These are phyloP conservation scores for Saccopteryx leptura DNA, from an alignment of 2,113 vertebrate species.

Conservation along the genomic window DNA sequence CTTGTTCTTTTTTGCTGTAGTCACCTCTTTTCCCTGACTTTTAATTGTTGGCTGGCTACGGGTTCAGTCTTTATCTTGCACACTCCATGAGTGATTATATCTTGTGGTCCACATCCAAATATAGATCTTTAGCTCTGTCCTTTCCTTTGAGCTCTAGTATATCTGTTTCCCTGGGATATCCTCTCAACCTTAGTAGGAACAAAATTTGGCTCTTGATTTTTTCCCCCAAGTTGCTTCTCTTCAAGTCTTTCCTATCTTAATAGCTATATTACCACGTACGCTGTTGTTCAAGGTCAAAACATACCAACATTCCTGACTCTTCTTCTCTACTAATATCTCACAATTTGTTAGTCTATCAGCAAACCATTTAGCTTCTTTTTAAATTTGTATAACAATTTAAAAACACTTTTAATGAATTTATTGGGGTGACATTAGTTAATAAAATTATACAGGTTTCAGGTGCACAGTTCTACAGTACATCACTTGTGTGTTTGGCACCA, in stretches of 20 bases:
- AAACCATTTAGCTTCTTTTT: background rate
- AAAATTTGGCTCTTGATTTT: background rate
- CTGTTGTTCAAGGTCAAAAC: background rate
- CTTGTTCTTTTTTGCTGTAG: background rate
- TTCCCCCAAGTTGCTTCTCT: background rate
- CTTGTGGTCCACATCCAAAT: background rate
- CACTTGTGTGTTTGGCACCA: too few relatives aligned
- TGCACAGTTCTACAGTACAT: too few relatives aligned
- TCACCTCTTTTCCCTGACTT: background rate
- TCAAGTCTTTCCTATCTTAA: background rate
- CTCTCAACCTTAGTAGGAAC: background rate
- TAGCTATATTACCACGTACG: background rate
- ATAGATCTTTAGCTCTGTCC: background rate
- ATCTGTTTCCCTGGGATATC: background rate
- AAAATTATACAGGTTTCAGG: too few relatives aligned
- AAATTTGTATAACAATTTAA: too few relatives aligned
- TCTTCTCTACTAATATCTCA: conserved; percentile 17
- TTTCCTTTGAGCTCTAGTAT: background rate
- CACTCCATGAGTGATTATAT: background rate
- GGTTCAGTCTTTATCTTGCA: background rate
- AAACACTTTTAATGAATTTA: too few relatives aligned
- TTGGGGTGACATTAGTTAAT: too few relatives aligned
- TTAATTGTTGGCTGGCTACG: background rate
- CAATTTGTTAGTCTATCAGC: background rate
- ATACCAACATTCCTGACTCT: background rate